Conservation (phyloP, 2,797 vertebrate genomes). For the Acrossocheilus wenchowensis region DNA sequence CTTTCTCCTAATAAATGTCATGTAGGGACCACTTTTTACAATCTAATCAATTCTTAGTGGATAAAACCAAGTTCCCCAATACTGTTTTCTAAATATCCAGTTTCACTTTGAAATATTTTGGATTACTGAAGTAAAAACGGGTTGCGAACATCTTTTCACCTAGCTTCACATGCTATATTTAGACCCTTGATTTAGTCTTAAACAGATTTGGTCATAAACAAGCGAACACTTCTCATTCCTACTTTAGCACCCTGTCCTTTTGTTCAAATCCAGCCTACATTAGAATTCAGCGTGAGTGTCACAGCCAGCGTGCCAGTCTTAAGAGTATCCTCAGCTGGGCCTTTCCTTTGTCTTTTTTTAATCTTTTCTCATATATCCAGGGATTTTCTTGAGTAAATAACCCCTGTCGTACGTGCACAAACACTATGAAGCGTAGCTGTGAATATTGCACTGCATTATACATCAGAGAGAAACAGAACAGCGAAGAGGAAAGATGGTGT, state of each 20-base stretch:
- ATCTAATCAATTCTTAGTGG: neutral
- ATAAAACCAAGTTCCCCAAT: neutral
- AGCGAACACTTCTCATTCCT: neutral
- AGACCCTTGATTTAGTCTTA: neutral
- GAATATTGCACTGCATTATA: slow-evolving; percentile 59
- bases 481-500: slow-evolving; percentile 52
- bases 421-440: slow-evolving; percentile 61
- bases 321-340: slow-evolving; percentile 32
- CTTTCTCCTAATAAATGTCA: neutral
- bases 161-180: neutral
- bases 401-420: slow-evolving; percentile 53
- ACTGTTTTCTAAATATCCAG: neutral
- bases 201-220: neutral
- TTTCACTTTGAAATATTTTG: neutral
- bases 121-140: neutral
- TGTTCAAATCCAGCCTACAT: neutral
- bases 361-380: slow-evolving; percentile 38
- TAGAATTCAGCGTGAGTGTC: slow-evolving; percentile 21
- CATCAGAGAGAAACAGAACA: slow-evolving; percentile 56
- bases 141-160: neutral
- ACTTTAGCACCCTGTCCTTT: neutral
- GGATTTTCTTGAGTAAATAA: slow-evolving; percentile 70
- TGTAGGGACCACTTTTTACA: neutral
- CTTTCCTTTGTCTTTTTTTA: slow-evolving; percentile 12
- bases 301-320: neutral